phyloP scores from a whole-genome alignment of 1,140 invertebrate genomes.

The Triops cancriformis region DNA sequence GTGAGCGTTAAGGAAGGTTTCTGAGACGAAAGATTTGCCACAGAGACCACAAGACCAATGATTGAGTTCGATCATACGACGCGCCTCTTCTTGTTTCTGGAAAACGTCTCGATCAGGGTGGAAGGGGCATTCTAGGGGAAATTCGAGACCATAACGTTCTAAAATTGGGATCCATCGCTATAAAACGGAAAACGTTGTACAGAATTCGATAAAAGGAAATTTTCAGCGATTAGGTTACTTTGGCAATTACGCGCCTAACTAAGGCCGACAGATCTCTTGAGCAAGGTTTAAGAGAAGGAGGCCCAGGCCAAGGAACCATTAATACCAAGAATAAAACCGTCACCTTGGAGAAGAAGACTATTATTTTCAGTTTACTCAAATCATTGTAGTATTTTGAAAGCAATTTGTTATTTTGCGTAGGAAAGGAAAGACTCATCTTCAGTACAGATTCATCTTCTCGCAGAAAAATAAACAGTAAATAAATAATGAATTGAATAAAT shows the following conservation, averaged over 20 bases:
- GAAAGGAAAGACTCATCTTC: neutral
- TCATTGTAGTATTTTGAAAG: neutral
- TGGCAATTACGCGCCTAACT: neutral
- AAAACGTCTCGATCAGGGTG: constrained; percentile 79
- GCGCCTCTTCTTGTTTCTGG: constrained; percentile 68
- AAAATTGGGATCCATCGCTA: constrained; percentile 81
- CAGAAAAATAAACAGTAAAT: neutral
- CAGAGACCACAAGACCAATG: constrained; percentile 87
- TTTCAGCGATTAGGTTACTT: neutral
- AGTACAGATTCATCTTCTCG: neutral
- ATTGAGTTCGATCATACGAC: constrained; percentile 67
- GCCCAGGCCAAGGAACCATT: neutral
- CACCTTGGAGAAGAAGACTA: neutral
- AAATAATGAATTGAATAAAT: neutral
- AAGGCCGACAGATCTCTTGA: neutral
- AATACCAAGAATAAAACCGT: neutral
- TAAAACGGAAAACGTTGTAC: constrained; percentile 18
- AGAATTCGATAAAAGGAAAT: neutral
- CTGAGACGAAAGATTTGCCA: constrained; percentile 84
- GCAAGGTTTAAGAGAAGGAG: neutral
- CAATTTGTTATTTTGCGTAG: neutral
- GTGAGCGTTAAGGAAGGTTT: constrained; percentile 76
- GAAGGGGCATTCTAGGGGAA: constrained; percentile 82
- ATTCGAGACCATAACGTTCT: constrained; percentile 66
- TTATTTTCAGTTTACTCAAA: neutral